phyloP scores from a whole-genome alignment of 1,140 invertebrate species.

The Phenacoccus solenopsis region DNA sequence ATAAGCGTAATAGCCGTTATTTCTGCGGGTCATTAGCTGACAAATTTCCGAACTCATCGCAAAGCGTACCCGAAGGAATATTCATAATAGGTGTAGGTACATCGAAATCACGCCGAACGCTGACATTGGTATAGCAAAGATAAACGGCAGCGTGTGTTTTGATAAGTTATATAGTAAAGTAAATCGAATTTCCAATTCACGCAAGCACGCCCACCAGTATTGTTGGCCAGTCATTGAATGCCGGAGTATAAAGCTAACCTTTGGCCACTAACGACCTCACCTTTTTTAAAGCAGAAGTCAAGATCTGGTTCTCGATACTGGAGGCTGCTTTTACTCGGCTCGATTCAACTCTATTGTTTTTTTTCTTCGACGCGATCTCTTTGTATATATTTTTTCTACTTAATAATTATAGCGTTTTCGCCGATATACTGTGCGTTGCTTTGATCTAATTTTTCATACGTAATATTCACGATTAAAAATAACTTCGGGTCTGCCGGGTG shows the following conservation, averaged over 20 bases:
- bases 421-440: too few species aligned
- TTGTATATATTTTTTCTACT: too few species aligned
- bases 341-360: not conserved
- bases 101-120: too few species aligned
- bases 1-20: too few species aligned
- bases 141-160: not conserved
- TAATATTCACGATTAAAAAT: too few species aligned
- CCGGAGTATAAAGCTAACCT: not conserved
- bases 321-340: not conserved
- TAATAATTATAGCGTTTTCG: too few species aligned
- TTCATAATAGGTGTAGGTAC: too few species aligned
- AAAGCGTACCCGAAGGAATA: too few species aligned
- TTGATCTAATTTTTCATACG: too few species aligned
- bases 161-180: not conserved
- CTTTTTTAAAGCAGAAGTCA: not conserved
- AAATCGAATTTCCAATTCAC: not conserved
- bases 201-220: not conserved
- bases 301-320: not conserved
- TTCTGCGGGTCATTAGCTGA: too few species aligned
- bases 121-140: not conserved
- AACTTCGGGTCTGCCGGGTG: too few species aligned
- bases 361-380: not conserved
- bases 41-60: too few species aligned
- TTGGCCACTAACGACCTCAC: not conserved
- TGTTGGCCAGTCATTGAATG: not conserved